Evolutionary conservation across 1,140 invertebrate species (phyloP).

Genomic region (Stegodyphus dumicola): DNA sequence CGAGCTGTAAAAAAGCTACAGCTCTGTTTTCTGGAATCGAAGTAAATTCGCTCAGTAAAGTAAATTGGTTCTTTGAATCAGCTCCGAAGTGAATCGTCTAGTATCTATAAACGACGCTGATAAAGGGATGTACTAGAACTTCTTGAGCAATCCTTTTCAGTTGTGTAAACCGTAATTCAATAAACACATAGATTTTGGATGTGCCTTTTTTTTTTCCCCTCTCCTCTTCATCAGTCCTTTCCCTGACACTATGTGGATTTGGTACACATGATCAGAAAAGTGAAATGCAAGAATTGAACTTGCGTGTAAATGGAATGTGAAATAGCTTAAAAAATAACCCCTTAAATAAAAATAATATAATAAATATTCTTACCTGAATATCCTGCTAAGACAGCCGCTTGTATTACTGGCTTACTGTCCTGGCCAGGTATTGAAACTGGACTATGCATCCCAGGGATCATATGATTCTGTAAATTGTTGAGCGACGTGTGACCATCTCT

Average conservation of each 20-base stretch:
- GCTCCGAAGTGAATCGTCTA: no score
- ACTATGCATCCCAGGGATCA: conserved; percentile 34
- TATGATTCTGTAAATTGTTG: conserved; percentile 45
- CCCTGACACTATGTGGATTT: neutral
- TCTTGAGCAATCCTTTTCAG: neutral
- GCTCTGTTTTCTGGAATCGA: no score
- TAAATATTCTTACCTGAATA: conserved; percentile 42
- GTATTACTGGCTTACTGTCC: conserved; percentile 80
- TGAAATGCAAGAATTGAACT: neutral
- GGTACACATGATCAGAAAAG: neutral
- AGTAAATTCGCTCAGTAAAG: no score
- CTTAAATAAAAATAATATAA: neutral
- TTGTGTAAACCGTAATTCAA: neutral
- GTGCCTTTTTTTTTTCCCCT: neutral
- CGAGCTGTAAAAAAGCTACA: no score
- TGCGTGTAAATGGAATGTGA: neutral
- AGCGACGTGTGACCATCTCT: conserved; percentile 54
- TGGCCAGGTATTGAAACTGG: conserved; percentile 41
- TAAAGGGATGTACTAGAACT: no score
- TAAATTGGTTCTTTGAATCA: no score
- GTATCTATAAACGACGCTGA: no score
- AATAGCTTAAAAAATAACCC: neutral
- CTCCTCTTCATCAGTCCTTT: neutral
- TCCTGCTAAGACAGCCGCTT: conserved; percentile 78
- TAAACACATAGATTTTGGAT: neutral